Evolutionary conservation across 2,888 invertebrate species (phyloP).

Genomic region (Himalopsyche anomala): DNA sequence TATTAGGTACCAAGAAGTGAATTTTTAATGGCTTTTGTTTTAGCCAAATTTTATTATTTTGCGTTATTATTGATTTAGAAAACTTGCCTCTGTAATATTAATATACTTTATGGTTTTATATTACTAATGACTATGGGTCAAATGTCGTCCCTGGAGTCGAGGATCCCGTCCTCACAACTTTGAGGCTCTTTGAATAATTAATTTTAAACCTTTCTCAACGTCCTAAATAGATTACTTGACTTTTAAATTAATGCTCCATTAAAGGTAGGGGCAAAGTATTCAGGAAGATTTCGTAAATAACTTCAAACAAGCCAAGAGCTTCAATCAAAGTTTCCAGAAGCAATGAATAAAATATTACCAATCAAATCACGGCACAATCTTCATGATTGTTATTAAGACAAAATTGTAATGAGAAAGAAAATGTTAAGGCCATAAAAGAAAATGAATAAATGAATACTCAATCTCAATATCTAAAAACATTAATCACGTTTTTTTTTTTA

Average conservation of each 20-base stretch:
- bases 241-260: constrained; percentile 15
- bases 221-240: background rate
- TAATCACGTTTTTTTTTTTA: no score
- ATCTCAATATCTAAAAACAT: no score
- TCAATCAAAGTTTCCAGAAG: background rate
- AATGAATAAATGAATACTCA: no score
- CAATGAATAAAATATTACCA: constrained; percentile 1
- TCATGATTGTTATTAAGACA: no score
- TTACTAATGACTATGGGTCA: background rate
- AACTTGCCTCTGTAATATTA: no score
- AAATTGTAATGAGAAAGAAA: no score
- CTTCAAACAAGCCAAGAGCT: background rate
- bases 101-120: background rate
- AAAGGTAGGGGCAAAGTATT: background rate
- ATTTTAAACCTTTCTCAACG: constrained; percentile 11
- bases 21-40: no score
- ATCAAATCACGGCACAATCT: no score
- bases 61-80: no score
- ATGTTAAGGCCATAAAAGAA: no score
- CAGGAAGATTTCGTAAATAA: background rate
- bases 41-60: no score
- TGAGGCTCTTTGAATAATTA: background rate
- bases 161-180: background rate
- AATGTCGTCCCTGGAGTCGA: background rate
- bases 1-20: no score